A percentile compares a stretch with the other conserved stretches of the same genome.
phyloP scores from a whole-genome alignment of 2,113 vertebrate species.

The Ornithorhynchus anatinus region DNA sequence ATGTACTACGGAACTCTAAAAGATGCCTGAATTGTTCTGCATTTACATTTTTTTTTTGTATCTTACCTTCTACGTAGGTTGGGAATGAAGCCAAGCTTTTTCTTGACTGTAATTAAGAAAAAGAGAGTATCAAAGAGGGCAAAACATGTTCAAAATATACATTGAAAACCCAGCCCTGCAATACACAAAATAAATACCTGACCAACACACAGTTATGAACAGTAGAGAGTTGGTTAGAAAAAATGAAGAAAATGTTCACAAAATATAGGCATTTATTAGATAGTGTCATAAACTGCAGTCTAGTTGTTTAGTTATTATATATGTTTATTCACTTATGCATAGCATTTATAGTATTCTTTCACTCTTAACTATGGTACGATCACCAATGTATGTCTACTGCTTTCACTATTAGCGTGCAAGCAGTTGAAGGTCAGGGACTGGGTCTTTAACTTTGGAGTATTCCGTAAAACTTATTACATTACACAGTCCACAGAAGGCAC shows the following conservation, averaged over 20 bases:
- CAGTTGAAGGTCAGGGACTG: too few relatives aligned
- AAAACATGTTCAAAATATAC: conserved; percentile 51
- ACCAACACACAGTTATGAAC: conserved; percentile 24
- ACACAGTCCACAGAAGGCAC: too few relatives aligned
- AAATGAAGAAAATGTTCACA: conserved; percentile 9
- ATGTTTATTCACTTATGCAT: too few relatives aligned
- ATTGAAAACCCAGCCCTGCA: conserved; percentile 39
- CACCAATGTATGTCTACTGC: too few relatives aligned
- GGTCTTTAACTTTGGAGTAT: too few relatives aligned
- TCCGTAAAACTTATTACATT: too few relatives aligned
- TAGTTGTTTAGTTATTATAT: too few relatives aligned
- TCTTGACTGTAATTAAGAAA: conserved; percentile 85
- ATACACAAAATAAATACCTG: conserved; percentile 9
- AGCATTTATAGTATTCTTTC: too few relatives aligned
- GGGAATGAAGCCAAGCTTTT: conserved; percentile 95
- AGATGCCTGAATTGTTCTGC: conserved; percentile 20
- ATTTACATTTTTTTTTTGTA: conserved; percentile 18
- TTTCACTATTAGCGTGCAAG: too few relatives aligned
- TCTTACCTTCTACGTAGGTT: conserved; percentile 97
- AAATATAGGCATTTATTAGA: conserved; percentile 15
- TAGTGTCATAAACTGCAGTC: conserved; percentile 5
- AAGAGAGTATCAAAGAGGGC: conserved; percentile 67
- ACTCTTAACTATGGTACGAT: too few relatives aligned
- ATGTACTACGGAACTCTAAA: background rate
- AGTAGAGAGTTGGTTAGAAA: background rate